These are phyloP conservation scores for Salvelinus sp. DNA, from an alignment of 2,113 vertebrate genomes.

Conservation along the genomic window DNA sequence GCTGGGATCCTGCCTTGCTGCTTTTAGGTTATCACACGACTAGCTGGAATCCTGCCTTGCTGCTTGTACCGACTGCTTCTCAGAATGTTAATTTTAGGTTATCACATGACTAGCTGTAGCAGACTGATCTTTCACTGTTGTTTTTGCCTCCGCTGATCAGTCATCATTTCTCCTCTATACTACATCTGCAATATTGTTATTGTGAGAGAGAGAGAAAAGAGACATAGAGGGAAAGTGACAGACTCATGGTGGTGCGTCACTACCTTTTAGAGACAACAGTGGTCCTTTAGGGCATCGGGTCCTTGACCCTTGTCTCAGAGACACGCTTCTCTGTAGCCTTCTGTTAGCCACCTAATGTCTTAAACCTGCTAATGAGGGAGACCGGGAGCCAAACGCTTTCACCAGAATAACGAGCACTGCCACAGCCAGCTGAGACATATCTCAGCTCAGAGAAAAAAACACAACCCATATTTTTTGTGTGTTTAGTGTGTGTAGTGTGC, in stretches of 20 bases:
- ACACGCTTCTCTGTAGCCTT: neutral
- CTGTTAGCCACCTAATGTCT: neutral
- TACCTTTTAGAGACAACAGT: neutral
- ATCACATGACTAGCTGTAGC: too few relatives aligned
- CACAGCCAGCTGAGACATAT: constrained; percentile 55
- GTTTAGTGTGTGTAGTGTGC: constrained; percentile 11
- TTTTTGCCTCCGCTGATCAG: too few relatives aligned
- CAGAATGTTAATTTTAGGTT: too few relatives aligned
- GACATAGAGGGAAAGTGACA: neutral
- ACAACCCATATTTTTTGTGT: constrained; percentile 28
- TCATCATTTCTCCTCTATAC: too few relatives aligned
- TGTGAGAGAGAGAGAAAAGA: neutral
- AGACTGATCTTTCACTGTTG: too few relatives aligned
- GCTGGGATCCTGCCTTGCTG: too few relatives aligned
- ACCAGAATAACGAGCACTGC: constrained; percentile 23
- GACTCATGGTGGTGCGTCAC: neutral
- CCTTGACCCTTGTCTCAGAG: neutral
- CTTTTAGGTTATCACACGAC: too few relatives aligned
- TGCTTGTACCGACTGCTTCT: too few relatives aligned
- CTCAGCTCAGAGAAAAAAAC: constrained; percentile 39
- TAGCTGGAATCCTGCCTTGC: neutral
- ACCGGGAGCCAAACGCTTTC: neutral
- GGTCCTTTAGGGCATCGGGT: neutral
- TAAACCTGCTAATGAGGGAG: neutral
- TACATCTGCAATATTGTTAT: too few relatives aligned